Conservation (phyloP, 1,140 invertebrate species). For the honey bee (Apis mellifera) region DNA sequence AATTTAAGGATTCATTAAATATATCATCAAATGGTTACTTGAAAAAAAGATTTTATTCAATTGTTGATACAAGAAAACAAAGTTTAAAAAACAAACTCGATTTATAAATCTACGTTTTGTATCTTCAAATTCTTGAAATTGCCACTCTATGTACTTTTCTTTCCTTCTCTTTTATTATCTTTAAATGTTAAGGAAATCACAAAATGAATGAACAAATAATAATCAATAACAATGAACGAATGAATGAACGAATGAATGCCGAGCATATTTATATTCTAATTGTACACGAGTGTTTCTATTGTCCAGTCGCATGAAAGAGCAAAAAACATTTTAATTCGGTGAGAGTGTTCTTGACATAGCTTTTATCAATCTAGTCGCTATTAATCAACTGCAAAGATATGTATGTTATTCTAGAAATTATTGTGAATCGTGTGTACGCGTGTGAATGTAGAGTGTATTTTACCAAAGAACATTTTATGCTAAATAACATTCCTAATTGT, state of each 20-base stretch:
- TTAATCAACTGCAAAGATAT: conserved; percentile 61
- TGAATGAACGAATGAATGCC: not conserved
- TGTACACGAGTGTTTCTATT: conserved; percentile 46
- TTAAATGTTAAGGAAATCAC: not conserved
- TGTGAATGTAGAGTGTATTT: conserved; percentile 59
- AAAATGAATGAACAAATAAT: not conserved
- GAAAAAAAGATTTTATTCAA: conserved; percentile 21
- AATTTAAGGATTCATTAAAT: not conserved
- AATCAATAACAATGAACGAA: not conserved
- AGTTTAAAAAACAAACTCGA: not conserved
- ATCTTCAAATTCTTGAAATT: not conserved
- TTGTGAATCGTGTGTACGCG: conserved; percentile 37
- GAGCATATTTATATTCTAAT: conserved; percentile 29
- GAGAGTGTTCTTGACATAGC: conserved; percentile 57
- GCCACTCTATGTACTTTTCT: not conserved
- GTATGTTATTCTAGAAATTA: conserved; percentile 59
- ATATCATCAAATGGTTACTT: not conserved
- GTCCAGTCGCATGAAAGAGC: conserved; percentile 18
- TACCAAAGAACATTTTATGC: conserved; percentile 62
- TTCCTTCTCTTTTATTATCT: not conserved
- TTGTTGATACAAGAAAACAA: not conserved
- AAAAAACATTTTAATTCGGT: conserved; percentile 5
- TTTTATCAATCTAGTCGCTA: conserved; percentile 72
- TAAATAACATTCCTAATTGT: conserved; percentile 70
- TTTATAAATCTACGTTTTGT: not conserved